These are phyloP conservation scores for Thymelicus acteon DNA, from an alignment of 2,888 invertebrate species.

Conservation along the genomic window DNA sequence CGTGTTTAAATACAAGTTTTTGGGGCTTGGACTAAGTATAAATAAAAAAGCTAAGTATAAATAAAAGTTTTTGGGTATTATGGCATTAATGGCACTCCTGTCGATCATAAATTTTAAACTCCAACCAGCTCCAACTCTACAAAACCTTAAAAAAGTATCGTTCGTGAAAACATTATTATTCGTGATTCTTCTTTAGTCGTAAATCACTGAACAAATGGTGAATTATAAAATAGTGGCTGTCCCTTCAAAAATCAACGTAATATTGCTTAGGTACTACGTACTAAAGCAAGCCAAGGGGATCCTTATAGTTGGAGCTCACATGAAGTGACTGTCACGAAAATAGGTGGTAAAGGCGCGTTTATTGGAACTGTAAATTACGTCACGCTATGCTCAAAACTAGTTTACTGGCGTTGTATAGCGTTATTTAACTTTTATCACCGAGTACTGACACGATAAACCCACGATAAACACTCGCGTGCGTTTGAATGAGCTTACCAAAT, in stretches of 20 bases:
- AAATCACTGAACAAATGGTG: constrained; percentile 44
- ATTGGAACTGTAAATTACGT: constrained; percentile 59
- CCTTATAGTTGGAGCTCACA: constrained; percentile 36
- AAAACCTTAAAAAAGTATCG: constrained; percentile 31
- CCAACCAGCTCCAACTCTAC: constrained; percentile 1
- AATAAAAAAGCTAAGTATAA: not conserved
- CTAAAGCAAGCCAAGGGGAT: not conserved
- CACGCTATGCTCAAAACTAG: constrained; percentile 60
- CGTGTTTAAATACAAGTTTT: not conserved
- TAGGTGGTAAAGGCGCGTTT: constrained; percentile 45
- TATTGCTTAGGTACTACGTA: constrained; percentile 21
- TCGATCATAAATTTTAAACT: constrained; percentile 15
- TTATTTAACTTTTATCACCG: constrained; percentile 69
- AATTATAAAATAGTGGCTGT: constrained; percentile 41
- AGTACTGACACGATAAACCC: constrained; percentile 56
- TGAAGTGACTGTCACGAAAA: constrained; percentile 49
- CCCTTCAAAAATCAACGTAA: constrained; percentile 39
- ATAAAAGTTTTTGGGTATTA: constrained; percentile 2
- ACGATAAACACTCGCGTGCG: constrained; percentile 60
- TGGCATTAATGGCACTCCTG: not conserved
- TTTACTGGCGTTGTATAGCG: constrained; percentile 57
- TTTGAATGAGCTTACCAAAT: constrained; percentile 28
- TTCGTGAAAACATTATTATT: constrained; percentile 32
- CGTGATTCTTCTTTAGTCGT: constrained; percentile 43
- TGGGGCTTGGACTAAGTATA: no score